Evolutionary conservation across 1,140 invertebrate species (phyloP).

Genomic region (Drosophila tristis): DNA sequence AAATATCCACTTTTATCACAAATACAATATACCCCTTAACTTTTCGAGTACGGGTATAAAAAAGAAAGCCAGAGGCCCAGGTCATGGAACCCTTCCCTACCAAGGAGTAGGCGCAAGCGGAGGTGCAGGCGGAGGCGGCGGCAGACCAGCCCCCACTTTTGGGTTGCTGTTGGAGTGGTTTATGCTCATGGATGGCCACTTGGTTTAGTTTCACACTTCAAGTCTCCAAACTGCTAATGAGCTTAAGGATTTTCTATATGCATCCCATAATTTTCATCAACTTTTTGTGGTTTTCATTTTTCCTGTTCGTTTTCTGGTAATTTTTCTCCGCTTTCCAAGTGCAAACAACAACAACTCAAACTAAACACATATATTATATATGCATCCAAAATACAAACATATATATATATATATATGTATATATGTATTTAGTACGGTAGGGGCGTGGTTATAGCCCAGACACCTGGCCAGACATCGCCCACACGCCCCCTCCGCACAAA

Average conservation of each 20-base stretch:
- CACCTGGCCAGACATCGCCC: slow-evolving; percentile 60
- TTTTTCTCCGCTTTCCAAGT: slow-evolving; percentile 7
- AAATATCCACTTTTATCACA: no score
- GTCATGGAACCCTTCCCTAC: no score
- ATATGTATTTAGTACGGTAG: background rate
- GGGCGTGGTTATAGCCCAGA: slow-evolving; percentile 54
- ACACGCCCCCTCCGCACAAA: slow-evolving; percentile 34
- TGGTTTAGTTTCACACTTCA: slow-evolving; percentile 77
- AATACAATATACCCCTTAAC: no score
- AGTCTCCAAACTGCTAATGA: slow-evolving; percentile 73
- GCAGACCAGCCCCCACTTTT: background rate
- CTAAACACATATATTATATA: slow-evolving; percentile 1
- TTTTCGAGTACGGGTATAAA: no score
- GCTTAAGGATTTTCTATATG: slow-evolving; percentile 60
- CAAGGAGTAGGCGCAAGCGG: background rate
- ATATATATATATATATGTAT: slow-evolving; percentile 10
- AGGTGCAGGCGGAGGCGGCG: background rate
- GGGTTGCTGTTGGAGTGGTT: slow-evolving; percentile 25
- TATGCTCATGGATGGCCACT: slow-evolving; percentile 68
- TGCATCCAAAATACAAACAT: background rate
- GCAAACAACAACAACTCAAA: slow-evolving; percentile 48
- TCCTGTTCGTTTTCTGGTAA: slow-evolving; percentile 14
- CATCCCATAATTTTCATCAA: slow-evolving; percentile 34
- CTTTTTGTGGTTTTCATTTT: slow-evolving; percentile 24
- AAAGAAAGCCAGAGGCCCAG: background rate